These are phyloP conservation scores for Palythoa grandiflora DNA, from an alignment of 92 coral and sea anemone genomes.

Conservation along the genomic window DNA sequence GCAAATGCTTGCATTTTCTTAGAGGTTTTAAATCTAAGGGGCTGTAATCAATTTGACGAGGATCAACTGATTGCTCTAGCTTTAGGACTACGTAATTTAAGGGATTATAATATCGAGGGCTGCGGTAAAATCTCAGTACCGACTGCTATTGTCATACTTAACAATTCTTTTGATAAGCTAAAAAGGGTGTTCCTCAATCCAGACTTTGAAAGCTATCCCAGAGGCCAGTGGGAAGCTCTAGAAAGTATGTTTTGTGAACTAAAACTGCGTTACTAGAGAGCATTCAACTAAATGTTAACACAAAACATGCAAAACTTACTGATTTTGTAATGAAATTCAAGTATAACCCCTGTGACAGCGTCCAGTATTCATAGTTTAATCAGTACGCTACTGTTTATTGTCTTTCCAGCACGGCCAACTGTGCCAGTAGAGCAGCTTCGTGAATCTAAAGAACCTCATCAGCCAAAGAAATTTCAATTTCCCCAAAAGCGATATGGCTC, in stretches of 20 bases:
- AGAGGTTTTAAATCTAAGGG: neutral
- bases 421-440: conserved; percentile 34
- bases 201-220: conserved; percentile 40
- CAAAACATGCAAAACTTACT: conserved; percentile 43
- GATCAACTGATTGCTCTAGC: neutral
- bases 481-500: conserved; percentile 30
- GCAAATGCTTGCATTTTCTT: neutral
- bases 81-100: conserved; percentile 25
- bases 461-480: conserved; percentile 42
- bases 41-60: neutral
- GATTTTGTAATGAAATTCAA: conserved; percentile 43
- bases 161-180: conserved; percentile 9
- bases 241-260: conserved; percentile 45
- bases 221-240: conserved; percentile 18
- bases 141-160: conserved; percentile 19
- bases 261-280: conserved; percentile 29
- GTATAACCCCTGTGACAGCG: conserved; percentile 50
- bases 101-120: conserved; percentile 31
- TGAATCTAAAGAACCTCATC: conserved; percentile 30
- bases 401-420: conserved; percentile 49
- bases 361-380: conserved; percentile 48
- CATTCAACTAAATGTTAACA: conserved; percentile 43
- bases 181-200: neutral
- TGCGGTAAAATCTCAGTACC: conserved; percentile 38
- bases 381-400: conserved; percentile 43